A percentile compares a stretch with the other conserved stretches of the same genome.
These are phyloP conservation scores for Acanthosepion pharaonis DNA, from an alignment of 2,888 invertebrate genomes.

Conservation along the genomic window DNA sequence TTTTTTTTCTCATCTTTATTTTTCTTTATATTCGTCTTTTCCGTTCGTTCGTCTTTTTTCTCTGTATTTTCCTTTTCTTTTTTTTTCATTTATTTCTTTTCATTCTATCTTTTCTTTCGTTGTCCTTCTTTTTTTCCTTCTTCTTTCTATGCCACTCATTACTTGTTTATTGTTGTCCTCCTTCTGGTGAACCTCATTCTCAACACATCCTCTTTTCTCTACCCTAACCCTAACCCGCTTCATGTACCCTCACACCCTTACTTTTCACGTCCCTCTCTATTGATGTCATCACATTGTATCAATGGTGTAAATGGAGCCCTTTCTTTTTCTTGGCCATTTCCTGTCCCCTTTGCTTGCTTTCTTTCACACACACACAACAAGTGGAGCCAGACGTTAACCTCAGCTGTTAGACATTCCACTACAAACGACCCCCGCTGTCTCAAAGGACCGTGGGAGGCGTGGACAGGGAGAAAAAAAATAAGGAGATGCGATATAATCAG, in stretches of 20 bases:
- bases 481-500: constrained; percentile 5
- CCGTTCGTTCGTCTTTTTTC: not conserved
- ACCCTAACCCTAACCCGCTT: not conserved
- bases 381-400: constrained; percentile 16
- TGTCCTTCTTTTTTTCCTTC: not conserved
- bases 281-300: constrained; percentile 18
- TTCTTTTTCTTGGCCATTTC: not conserved
- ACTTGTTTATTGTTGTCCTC: not conserved
- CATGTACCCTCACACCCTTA: not conserved
- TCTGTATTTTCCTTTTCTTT: not conserved
- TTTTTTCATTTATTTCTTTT: not conserved
- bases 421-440: constrained; percentile 1
- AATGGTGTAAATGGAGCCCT: not conserved
- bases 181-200: not conserved
- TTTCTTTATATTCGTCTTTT: not conserved
- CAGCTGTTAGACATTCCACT: not conserved
- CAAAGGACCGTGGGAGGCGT: not conserved
- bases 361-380: not conserved
- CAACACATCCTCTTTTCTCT: not conserved
- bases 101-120: not conserved
- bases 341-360: not conserved
- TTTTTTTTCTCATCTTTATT: not conserved
- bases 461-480: not conserved
- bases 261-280: not conserved
- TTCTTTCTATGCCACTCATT: not conserved